Evolutionary conservation across 2,888 invertebrate genomes (phyloP).

Genomic region (Nysson spinosus): DNA sequence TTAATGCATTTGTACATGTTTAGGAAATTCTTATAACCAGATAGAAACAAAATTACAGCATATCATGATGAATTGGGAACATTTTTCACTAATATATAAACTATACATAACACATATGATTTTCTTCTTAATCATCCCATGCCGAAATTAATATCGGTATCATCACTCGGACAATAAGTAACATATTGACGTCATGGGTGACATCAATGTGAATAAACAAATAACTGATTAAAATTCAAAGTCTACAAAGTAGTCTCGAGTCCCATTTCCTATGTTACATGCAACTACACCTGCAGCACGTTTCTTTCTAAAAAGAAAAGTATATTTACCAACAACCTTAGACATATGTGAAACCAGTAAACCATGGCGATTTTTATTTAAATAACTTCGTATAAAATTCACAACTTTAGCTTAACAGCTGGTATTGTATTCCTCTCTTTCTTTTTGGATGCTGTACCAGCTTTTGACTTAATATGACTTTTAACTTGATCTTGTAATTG

Average conservation of each 20-base stretch:
- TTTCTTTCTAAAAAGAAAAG: no score
- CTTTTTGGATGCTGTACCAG: conserved; percentile 61
- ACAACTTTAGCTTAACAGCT: conserved; percentile 83
- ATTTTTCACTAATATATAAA: conserved; percentile 69
- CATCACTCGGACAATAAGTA: conserved; percentile 56
- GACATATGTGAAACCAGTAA: neutral
- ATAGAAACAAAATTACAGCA: conserved; percentile 59
- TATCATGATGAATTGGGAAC: conserved; percentile 66
- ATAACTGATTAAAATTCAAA: conserved; percentile 43
- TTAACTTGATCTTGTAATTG: conserved; percentile 88
- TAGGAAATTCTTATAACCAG: conserved; percentile 62
- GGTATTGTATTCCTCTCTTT: conserved; percentile 74
- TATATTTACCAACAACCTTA: no score
- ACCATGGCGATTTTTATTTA: conserved; percentile 31
- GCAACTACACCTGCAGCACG: no score
- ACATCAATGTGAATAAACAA: conserved; percentile 47
- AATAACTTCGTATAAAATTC: conserved; percentile 62
- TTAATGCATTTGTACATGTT: conserved; percentile 70
- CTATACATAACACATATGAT: conserved; percentile 57
- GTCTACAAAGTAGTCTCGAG: conserved; percentile 21
- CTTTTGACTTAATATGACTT: conserved; percentile 79
- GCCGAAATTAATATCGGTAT: conserved; percentile 41
- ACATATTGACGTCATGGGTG: conserved; percentile 40
- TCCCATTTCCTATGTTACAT: no score
- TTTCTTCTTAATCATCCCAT: conserved; percentile 56